Evolutionary conservation across 1,140 invertebrate genomes (phyloP).

Genomic region (Pseudoatta argentina): DNA sequence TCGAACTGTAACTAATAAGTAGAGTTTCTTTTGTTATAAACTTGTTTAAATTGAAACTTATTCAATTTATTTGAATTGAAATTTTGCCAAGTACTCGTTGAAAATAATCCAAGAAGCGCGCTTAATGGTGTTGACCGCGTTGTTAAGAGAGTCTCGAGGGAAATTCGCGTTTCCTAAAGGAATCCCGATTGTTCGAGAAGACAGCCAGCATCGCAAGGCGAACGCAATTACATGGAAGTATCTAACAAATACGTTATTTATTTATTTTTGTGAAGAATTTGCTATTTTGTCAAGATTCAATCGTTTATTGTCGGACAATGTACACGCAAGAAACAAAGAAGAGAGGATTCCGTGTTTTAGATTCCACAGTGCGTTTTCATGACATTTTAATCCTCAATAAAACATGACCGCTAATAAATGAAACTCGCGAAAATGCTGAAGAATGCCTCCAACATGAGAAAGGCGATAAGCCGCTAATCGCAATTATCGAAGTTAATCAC

Average conservation of each 20-base stretch:
- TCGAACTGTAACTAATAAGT: slow-evolving; percentile 4
- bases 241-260: slow-evolving; percentile 35
- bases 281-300: neutral
- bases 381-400: slow-evolving; percentile 32
- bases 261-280: slow-evolving; percentile 52
- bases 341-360: neutral
- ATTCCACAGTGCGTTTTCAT: slow-evolving; percentile 9
- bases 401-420: neutral
- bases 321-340: neutral
- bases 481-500: neutral
- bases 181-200: slow-evolving; percentile 36
- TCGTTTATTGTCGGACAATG: slow-evolving; percentile 37
- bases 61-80: slow-evolving; percentile 30
- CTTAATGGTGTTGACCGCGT: slow-evolving; percentile 51
- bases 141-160: slow-evolving; percentile 50
- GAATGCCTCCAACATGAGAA: neutral
- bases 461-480: neutral
- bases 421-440: slow-evolving; percentile 15
- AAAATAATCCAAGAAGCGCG: slow-evolving; percentile 48
- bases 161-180: slow-evolving; percentile 61
- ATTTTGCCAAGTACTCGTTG: slow-evolving; percentile 33
- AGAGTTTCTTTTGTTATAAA: slow-evolving; percentile 30
- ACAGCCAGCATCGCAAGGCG: neutral
- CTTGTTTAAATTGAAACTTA: slow-evolving; percentile 34
- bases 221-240: neutral